Base-by-base conservation (phyloP, 2,888 invertebrate genomes). In the Xanthorhoe designata region DNA sequence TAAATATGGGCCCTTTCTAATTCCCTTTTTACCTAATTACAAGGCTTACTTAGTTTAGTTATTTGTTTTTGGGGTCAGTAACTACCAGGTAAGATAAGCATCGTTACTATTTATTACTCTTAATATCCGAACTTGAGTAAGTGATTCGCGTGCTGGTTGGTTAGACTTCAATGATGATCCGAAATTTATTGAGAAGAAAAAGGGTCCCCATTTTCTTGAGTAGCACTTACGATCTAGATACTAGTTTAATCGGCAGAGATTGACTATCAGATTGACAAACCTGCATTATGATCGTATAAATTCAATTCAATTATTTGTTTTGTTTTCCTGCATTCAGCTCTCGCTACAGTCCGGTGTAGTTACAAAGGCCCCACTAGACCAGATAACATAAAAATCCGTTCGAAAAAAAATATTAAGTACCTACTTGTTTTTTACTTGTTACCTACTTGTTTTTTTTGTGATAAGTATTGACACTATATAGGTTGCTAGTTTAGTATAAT, bases 1-100 rank as follows among this genome's bases (percentile, higher is more conserved):
- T 87, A 87, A 86, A 86, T 85, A 81, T 60, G 72, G 74, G 68
- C 70, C 75, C 70, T 76, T 84, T 84, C 72, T 80, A 83, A 82
- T 84, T 84, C 80, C 68, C 72, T 75, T 83, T 80, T 82, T 78
- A 76, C 69, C 77, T 84, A 82, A 83, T 85, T 86, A 77, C 68
- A 77, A 47, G 42, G 15, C 17, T 47, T 47, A 47, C 47, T 15
- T n/a, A n/a, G n/a, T n/a, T 15, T 47, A 47, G 47, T 15, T 17
- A 47, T 47, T 47, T 47, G 47, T 47, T 47, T 47, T 47, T 47
- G 7, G 47, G 17, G 38, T 7, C 17, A 17, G 47, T 47, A 47
- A 47, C 15, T 42, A 47, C 15, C 47, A 47, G 6, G 47, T 47
- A 47, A 17, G 15, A 45, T 47, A 47, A 47, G 47, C 15, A 17